phyloP scores from a whole-genome alignment of 1,140 invertebrate species.

The Heliconius nattereri region DNA sequence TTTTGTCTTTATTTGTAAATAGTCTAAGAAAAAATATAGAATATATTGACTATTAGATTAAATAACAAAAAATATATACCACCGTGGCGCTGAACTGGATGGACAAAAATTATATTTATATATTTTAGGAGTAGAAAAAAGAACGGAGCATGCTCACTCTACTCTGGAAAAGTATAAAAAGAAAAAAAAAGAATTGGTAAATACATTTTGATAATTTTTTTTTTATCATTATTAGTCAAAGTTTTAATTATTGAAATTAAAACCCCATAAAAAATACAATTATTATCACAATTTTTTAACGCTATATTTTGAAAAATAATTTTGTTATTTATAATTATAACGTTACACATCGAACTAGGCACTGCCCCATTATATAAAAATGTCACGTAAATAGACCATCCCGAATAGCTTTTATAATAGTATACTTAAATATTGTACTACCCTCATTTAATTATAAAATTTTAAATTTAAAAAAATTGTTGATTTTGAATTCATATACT shows the following conservation, averaged over 20 bases:
- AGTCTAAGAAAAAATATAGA: neutral
- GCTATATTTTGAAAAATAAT: neutral
- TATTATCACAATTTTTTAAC: too few species aligned
- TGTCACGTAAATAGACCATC: neutral
- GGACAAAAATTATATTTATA: too few species aligned
- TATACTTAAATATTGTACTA: neutral
- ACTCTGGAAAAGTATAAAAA: too few species aligned
- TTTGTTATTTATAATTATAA: neutral
- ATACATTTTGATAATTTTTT: too few species aligned
- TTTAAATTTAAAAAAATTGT: too few species aligned
- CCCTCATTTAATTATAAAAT: neutral
- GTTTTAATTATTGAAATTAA: too few species aligned
- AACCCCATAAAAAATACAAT: too few species aligned
- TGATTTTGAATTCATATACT: neutral
- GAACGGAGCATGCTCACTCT: too few species aligned
- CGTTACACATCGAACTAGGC: constrained; percentile 30
- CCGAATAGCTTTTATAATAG: neutral
- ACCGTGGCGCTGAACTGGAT: too few species aligned
- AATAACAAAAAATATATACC: neutral
- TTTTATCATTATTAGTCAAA: too few species aligned
- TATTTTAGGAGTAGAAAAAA: too few species aligned
- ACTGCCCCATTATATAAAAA: constrained; percentile 26
- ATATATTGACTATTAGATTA: constrained; percentile 1
- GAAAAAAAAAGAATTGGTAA: too few species aligned
- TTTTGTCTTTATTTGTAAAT: constrained; percentile 24